Base-by-base conservation (phyloP, 2,797 vertebrate genomes). In the Coregonus ussuriensis region DNA sequence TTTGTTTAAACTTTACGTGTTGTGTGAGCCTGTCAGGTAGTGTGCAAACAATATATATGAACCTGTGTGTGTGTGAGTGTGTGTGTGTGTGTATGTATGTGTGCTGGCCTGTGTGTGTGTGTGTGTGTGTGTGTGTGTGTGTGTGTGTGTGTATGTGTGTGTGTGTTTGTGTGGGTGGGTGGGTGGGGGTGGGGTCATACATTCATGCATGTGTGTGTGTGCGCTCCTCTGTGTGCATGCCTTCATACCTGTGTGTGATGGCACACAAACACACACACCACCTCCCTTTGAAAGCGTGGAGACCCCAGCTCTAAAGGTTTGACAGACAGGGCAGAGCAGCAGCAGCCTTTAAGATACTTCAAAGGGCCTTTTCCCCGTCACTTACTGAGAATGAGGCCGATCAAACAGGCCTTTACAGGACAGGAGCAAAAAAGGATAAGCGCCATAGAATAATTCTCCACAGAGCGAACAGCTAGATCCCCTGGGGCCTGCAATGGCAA, bases 361-460 rank as follows among this genome's bases (percentile, higher is more conserved):
- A 72, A 72, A 72, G 71, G 4, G n/a, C 7, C 67, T 33, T 54
- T 72, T 18, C 52, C 9, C 21, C 29, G 71, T 72, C 71, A 72
- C 52, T 72, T 72, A 72, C 6, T 54, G 71, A 54, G 71, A 72
- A 72, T 16, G 71, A 72, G 71, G 6, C 51, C 25, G 25, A 54
- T 72, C 71, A 54, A 72, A 72, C 71, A 72, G 51, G 71, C 52
- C 51, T 25, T 54, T 33, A 31, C 52, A 72, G n/a, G 4, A n/a
- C 37, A 51, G 69, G 37, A 21, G 37, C 31, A 21, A 14, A 72
- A 52, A 52, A 54, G 21, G 16, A 16, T 15, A 33, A 54, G 15
- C 71, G 15, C 62, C 71, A 71, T n/a, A 33, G 51, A 72, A 2
- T 21, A 67, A 63, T 62, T 74, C 70, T 71, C 70, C 70, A 71